These are phyloP conservation scores for Cynaeus angustus DNA, from an alignment of 2,888 invertebrate species.

Conservation along the genomic window DNA sequence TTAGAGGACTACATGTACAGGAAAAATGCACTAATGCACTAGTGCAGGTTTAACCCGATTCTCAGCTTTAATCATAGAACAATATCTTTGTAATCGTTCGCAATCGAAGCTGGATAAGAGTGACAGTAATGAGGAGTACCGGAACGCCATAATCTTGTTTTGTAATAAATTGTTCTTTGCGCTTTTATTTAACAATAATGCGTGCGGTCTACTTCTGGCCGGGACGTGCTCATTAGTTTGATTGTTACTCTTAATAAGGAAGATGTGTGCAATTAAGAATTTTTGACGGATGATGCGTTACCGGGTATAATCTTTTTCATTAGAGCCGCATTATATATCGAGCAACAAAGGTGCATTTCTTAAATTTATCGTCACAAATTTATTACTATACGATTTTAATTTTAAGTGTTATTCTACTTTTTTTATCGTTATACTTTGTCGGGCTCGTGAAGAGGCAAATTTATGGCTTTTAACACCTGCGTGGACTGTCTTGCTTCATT, in stretches of 20 bases:
- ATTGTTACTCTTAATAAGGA: slow-evolving; percentile 17
- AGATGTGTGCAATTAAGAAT: slow-evolving; percentile 3
- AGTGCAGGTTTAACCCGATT: slow-evolving; percentile 13
- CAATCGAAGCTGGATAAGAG: slow-evolving; percentile 31
- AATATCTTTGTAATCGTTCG: slow-evolving; percentile 1
- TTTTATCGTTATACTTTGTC: too few relatives aligned
- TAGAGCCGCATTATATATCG: too few relatives aligned
- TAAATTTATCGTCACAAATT: too few relatives aligned
- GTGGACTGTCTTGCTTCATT: too few relatives aligned
- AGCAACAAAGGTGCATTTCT: too few relatives aligned
- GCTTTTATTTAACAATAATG: slow-evolving; percentile 30
- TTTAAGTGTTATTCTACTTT: too few relatives aligned
- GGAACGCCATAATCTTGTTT: slow-evolving; percentile 19
- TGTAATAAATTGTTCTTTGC: slow-evolving; percentile 34
- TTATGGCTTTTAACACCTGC: too few relatives aligned
- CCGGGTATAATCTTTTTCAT: too few relatives aligned
- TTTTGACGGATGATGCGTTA: slow-evolving; percentile 1
- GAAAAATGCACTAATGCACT: slow-evolving; percentile 23
- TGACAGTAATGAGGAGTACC: slow-evolving; percentile 45
- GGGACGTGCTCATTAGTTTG: slow-evolving; percentile 23
- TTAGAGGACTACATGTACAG: slow-evolving; percentile 8
- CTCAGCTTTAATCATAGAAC: slow-evolving; percentile 7
- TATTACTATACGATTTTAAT: too few relatives aligned
- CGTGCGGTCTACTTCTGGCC: slow-evolving; percentile 27
- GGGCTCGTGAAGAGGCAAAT: too few relatives aligned